These are phyloP conservation scores for Brachystomella parvula DNA, from an alignment of 1,140 invertebrate genomes.

Conservation along the genomic window DNA sequence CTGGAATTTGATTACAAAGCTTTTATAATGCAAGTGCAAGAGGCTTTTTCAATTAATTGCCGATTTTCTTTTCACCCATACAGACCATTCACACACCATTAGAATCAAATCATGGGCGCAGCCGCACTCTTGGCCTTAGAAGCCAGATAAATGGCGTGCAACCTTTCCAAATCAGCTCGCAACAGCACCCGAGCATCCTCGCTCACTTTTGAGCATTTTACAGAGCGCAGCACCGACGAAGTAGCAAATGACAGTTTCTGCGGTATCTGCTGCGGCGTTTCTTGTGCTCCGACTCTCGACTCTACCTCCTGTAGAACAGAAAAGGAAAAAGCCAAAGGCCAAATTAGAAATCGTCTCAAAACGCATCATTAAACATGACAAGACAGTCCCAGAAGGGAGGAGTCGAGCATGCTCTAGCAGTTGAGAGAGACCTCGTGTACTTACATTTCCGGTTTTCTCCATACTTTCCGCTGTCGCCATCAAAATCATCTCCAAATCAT, in stretches of 20 bases:
- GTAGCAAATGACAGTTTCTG: not conserved
- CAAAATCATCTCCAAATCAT: not conserved
- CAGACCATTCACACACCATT: too few relatives aligned
- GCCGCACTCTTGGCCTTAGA: constrained; percentile 12
- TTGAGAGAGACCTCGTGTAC: not conserved
- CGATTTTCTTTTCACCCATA: too few relatives aligned
- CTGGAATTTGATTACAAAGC: too few relatives aligned
- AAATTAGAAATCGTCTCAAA: not conserved
- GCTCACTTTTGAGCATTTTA: constrained; percentile 19
- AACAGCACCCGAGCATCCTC: constrained; percentile 19
- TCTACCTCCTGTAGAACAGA: not conserved
- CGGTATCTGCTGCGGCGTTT: constrained; percentile 3
- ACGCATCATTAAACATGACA: not conserved
- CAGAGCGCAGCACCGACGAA: not conserved
- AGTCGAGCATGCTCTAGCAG: not conserved
- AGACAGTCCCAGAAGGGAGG: not conserved
- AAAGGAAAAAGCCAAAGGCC: constrained; percentile 1
- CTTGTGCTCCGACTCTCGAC: not conserved
- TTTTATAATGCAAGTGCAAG: too few relatives aligned
- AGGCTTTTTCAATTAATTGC: too few relatives aligned
- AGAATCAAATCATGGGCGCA: too few relatives aligned
- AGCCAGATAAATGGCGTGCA: constrained; percentile 20
- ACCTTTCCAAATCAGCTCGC: constrained; percentile 16
- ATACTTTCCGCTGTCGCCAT: not conserved
- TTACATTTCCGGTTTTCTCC: not conserved